Conservation (phyloP, 1,140 invertebrate species). For the Lerema accius region DNA sequence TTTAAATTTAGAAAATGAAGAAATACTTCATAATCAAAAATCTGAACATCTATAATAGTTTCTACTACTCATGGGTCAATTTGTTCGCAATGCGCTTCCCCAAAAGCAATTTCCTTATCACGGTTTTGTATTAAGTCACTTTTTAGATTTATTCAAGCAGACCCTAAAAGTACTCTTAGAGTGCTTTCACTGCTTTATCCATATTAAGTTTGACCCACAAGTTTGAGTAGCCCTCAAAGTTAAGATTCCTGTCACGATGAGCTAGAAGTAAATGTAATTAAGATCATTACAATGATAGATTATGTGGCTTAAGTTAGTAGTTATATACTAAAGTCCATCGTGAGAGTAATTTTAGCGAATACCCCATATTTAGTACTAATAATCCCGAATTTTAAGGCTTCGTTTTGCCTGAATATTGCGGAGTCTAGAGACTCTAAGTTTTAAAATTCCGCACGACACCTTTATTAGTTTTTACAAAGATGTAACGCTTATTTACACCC, state of each 20-base stretch:
- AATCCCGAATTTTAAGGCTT: not conserved
- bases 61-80: too few species aligned
- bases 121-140: not conserved
- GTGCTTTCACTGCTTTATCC: not conserved
- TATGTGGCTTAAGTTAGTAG: too few species aligned
- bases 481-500: conserved; percentile 52
- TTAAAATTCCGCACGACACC: not conserved
- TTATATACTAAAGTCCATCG: too few species aligned
- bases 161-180: not conserved
- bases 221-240: too few species aligned
- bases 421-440: not conserved
- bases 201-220: not conserved
- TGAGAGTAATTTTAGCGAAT: not conserved
- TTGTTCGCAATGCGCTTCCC: conserved; percentile 12
- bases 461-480: conserved; percentile 3
- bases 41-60: too few species aligned
- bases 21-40: too few species aligned
- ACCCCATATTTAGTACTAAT: not conserved
- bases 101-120: conserved; percentile 1
- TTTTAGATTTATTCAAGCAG: not conserved
- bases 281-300: too few species aligned
- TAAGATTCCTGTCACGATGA: too few species aligned
- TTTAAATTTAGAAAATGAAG: too few species aligned
- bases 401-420: too few species aligned
- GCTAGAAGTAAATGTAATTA: not conserved